phyloP scores from a whole-genome alignment of 1,140 invertebrate genomes.

The Drosophila nigrodunni region DNA sequence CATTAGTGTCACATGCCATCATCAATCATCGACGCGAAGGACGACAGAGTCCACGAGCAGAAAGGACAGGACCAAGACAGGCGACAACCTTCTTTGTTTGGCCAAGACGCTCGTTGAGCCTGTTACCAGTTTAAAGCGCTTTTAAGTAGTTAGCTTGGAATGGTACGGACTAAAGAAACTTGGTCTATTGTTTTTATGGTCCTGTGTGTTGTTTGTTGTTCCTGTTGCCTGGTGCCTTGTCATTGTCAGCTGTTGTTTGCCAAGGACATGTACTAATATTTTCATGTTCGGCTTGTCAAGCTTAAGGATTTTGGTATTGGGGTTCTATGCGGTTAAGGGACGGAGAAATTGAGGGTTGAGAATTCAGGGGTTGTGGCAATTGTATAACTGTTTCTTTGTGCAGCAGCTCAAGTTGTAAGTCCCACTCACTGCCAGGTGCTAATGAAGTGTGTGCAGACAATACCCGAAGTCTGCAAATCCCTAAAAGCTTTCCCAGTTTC shows the following conservation, averaged over 20 bases:
- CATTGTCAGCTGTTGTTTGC: conserved; percentile 75
- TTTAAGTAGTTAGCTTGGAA: conserved; percentile 61
- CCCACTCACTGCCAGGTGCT: conserved; percentile 64
- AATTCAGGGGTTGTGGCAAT: conserved; percentile 10
- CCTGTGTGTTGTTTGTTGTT: conserved; percentile 39
- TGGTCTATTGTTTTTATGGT: conserved; percentile 50
- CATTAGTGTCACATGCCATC: conserved; percentile 80
- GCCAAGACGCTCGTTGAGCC: conserved; percentile 47
- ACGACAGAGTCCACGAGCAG: conserved; percentile 50
- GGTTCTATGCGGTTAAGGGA: too few relatives aligned
- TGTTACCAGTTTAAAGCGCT: conserved; percentile 72
- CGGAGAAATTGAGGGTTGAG: not conserved
- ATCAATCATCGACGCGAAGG: conserved; percentile 72
- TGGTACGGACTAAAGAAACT: conserved; percentile 22
- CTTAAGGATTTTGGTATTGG: conserved; percentile 13
- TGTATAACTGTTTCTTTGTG: conserved; percentile 14
- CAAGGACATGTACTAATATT: conserved; percentile 69
- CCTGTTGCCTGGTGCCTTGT: conserved; percentile 43
- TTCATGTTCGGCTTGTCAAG: conserved; percentile 68
- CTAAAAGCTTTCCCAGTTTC: conserved; percentile 48
- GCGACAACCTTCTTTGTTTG: conserved; percentile 53
- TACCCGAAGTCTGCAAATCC: conserved; percentile 17
- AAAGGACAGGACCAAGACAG: conserved; percentile 23
- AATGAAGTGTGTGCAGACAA: conserved; percentile 75
- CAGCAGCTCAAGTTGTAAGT: conserved; percentile 34